phyloP scores from a whole-genome alignment of 2,888 invertebrate genomes.

The Trachelus troglodyta region DNA sequence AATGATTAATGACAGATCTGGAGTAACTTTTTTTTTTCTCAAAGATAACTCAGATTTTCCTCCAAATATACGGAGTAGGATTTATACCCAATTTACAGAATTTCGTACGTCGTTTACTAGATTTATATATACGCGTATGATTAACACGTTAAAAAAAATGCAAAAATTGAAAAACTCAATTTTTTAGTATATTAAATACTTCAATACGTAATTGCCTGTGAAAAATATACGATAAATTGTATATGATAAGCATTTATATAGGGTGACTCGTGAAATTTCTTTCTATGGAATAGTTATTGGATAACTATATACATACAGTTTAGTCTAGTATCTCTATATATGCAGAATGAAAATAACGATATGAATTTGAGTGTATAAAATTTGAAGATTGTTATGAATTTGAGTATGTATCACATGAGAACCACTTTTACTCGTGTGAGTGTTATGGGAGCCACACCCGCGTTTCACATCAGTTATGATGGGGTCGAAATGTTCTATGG shows the following conservation, averaged over 20 bases:
- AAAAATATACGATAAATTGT: too few species aligned
- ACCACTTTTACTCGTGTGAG: neutral
- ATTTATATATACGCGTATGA: too few species aligned
- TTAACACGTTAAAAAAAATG: too few species aligned
- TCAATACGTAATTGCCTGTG: too few species aligned
- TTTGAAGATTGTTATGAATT: neutral
- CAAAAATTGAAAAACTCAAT: too few species aligned
- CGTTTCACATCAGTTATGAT: conserved; percentile 1
- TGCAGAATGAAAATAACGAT: neutral
- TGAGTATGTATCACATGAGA: neutral
- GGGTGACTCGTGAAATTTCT: too few species aligned
- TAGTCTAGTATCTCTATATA: neutral
- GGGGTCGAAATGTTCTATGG: neutral
- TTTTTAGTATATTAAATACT: too few species aligned
- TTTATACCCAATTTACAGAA: neutral
- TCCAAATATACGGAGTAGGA: neutral
- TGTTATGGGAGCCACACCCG: neutral
- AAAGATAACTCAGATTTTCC: neutral
- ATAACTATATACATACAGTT: too few species aligned
- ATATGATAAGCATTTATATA: too few species aligned
- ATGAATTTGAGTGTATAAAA: neutral
- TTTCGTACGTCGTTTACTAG: too few species aligned
- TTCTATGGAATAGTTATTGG: too few species aligned
- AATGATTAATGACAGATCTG: neutral
- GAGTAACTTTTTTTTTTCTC: neutral